Percentiles rank a stretch among this genome's conserved stretches.
Evolutionary conservation across 1,140 invertebrate genomes (phyloP).

Genomic region (Physella acuta): DNA sequence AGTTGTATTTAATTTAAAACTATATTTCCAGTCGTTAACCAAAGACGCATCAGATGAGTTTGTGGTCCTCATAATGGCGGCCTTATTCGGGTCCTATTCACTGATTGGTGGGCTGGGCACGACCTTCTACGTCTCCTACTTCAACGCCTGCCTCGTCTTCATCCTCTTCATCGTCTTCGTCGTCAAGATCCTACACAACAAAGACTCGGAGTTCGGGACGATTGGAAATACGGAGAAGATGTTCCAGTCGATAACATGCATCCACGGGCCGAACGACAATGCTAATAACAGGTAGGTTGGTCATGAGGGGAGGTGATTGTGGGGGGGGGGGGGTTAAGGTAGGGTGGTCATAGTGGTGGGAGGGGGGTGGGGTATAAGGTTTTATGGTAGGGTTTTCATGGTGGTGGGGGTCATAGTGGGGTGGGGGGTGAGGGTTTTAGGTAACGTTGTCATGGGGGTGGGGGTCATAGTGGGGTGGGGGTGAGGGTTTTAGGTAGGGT

Average conservation of each 20-base stretch:
- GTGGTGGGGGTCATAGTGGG: too few relatives aligned
- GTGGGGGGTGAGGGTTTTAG: too few relatives aligned
- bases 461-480: too few relatives aligned
- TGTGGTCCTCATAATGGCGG: constrained; percentile 43
- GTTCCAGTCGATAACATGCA: constrained; percentile 42
- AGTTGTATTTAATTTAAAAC: background rate
- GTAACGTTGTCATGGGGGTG: too few relatives aligned
- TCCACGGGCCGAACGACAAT: constrained; percentile 50
- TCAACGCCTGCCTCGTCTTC: constrained; percentile 57
- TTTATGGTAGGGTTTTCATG: too few relatives aligned
- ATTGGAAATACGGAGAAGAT: constrained; percentile 42
- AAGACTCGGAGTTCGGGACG: constrained; percentile 31
- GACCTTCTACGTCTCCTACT: constrained; percentile 60
- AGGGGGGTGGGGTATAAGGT: too few relatives aligned
- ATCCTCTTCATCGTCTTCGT: constrained; percentile 53
- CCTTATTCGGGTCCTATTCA: constrained; percentile 54
- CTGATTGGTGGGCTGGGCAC: constrained; percentile 59
- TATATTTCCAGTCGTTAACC: constrained; percentile 38
- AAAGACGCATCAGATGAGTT: constrained; percentile 46
- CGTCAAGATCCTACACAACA: constrained; percentile 45
- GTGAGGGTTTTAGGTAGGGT: too few relatives aligned
- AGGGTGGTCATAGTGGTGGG: too few relatives aligned
- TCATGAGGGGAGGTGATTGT: too few relatives aligned
- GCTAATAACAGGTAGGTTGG: constrained; percentile 39
- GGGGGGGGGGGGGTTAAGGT: too few relatives aligned